Conservation (phyloP, 2,888 invertebrate species). For the Cybosia mesomella region DNA sequence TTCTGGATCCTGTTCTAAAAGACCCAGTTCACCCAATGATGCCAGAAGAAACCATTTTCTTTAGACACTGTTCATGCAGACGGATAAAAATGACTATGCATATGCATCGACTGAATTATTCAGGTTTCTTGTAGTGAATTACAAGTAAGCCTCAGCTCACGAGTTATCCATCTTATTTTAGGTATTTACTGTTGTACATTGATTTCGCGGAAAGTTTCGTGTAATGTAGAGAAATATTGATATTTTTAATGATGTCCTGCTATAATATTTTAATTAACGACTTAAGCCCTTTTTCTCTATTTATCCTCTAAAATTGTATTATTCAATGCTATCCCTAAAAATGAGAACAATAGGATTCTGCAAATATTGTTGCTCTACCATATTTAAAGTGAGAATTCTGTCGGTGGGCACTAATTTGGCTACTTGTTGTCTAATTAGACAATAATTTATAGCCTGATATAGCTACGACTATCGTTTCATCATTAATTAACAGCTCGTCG, state of each 20-base stretch:
- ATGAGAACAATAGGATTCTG: slow-evolving; percentile 15
- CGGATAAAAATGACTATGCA: slow-evolving; percentile 67
- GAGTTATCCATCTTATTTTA: slow-evolving; percentile 51
- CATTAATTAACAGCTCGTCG: neutral
- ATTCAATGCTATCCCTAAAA: too few relatives aligned
- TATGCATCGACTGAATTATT: slow-evolving; percentile 65
- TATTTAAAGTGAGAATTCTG: slow-evolving; percentile 6
- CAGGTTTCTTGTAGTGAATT: slow-evolving; percentile 63
- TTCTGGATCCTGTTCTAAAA: slow-evolving; percentile 69
- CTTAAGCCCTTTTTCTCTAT: too few relatives aligned
- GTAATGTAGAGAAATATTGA: neutral
- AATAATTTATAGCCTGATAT: slow-evolving; percentile 2
- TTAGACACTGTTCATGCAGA: slow-evolving; percentile 49
- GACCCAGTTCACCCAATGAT: slow-evolving; percentile 54
- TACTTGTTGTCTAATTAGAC: slow-evolving; percentile 17
- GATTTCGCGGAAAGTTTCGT: neutral
- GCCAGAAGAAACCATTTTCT: slow-evolving; percentile 66
- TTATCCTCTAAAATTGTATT: too few relatives aligned
- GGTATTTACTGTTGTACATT: neutral
- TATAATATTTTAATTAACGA: slow-evolving; percentile 2
- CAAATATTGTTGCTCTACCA: slow-evolving; percentile 15
- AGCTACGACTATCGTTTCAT: too few relatives aligned
- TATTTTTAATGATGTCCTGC: too few relatives aligned
- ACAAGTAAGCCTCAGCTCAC: slow-evolving; percentile 43
- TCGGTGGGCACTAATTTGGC: slow-evolving; percentile 11